phyloP scores from a whole-genome alignment of 1,140 invertebrate genomes.

The Drosophila melanogaster region DNA sequence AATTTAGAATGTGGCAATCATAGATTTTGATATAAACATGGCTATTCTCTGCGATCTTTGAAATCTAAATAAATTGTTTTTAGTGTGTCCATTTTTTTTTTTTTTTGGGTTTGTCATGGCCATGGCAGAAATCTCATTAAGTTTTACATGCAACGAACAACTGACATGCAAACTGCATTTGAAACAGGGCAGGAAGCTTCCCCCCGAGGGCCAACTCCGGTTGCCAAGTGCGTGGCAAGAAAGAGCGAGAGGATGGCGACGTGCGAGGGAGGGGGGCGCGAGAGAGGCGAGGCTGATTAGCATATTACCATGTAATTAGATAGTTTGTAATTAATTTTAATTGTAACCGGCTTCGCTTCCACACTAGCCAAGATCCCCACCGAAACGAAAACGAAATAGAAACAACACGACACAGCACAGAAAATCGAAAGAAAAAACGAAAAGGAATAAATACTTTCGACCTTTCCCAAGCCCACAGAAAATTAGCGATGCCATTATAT shows the following conservation, averaged over 20 bases:
- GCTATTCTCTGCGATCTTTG: too few species aligned
- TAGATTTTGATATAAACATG: too few species aligned
- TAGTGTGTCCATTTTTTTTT: conserved; percentile 1
- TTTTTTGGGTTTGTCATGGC: conserved; percentile 52
- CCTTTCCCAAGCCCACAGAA: conserved; percentile 45
- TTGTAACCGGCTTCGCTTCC: conserved; percentile 50
- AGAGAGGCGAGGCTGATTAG: conserved; percentile 57
- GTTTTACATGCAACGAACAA: conserved; percentile 57
- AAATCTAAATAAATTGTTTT: conserved; percentile 2
- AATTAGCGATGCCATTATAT: conserved; percentile 3
- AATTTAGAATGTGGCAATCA: too few species aligned
- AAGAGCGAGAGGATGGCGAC: conserved; percentile 10
- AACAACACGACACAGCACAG: conserved; percentile 5
- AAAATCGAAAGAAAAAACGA: not conserved
- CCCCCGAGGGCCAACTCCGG: conserved; percentile 17
- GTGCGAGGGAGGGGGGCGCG: conserved; percentile 7
- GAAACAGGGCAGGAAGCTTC: not conserved
- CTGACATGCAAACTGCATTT: conserved; percentile 59
- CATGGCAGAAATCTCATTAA: conserved; percentile 61
- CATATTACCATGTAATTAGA: conserved; percentile 75
- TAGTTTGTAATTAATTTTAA: conserved; percentile 76
- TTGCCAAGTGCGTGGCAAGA: conserved; percentile 61
- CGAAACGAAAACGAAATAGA: conserved; percentile 16
- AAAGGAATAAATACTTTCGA: conserved; percentile 34
- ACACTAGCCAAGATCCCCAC: conserved; percentile 18